Evolutionary conservation across 1,140 invertebrate species (phyloP).

Genomic region (Archivesica marissinica): DNA sequence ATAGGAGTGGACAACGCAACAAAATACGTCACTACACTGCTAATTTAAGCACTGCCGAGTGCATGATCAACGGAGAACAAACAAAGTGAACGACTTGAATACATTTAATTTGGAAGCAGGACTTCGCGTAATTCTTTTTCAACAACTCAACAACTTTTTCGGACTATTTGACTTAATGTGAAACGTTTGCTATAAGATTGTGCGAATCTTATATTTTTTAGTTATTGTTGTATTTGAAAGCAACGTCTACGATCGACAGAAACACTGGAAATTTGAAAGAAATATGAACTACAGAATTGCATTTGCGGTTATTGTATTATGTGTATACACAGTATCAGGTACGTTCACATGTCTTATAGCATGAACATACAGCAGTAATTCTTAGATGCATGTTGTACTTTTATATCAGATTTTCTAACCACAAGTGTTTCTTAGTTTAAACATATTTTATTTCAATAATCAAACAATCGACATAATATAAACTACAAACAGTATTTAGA

Average conservation of each 20-base stretch:
- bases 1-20: background rate
- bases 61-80: background rate
- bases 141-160: background rate
- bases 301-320: conserved; percentile 27
- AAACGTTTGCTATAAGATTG: background rate
- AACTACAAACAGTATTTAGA: no score
- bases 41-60: conserved; percentile 43
- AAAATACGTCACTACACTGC: conserved; percentile 9
- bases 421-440: no score
- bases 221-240: background rate
- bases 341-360: no score
- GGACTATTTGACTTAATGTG: background rate
- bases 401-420: no score
- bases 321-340: conserved; percentile 52
- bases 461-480: no score
- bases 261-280: no score
- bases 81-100: background rate
- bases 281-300: conserved; percentile 35
- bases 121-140: background rate
- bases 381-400: no score
- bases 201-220: background rate
- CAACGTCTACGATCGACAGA: background rate
- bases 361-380: no score
- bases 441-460: no score
- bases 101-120: background rate